These are phyloP conservation scores for Lepeophtheirus salmonis DNA, from an alignment of 1,140 invertebrate species.

Conservation along the genomic window DNA sequence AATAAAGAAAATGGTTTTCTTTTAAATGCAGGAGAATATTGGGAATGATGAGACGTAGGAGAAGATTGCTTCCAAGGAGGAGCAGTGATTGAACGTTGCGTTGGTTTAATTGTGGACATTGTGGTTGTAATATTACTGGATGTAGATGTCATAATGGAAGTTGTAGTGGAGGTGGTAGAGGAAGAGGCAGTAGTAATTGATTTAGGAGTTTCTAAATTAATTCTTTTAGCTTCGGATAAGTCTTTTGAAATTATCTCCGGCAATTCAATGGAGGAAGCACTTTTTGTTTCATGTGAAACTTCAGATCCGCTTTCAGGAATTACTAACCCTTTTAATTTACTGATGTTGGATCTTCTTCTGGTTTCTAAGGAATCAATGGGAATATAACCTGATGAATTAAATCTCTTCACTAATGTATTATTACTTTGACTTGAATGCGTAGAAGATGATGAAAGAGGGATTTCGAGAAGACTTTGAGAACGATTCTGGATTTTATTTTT, in stretches of 20 bases:
- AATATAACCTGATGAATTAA: conserved; percentile 10
- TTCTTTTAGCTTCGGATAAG: conserved; percentile 6
- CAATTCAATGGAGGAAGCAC: no score
- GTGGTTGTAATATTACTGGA: conserved; percentile 13
- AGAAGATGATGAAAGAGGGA: no score
- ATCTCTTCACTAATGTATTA: conserved; percentile 19
- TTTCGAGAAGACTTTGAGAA: conserved; percentile 5
- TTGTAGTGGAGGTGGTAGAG: conserved; percentile 12
- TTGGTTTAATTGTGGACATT: no score
- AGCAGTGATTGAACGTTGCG: no score
- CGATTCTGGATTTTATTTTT: background rate
- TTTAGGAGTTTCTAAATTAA: background rate
- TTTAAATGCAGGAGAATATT: conserved; percentile 65
- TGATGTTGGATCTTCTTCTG: conserved; percentile 16
- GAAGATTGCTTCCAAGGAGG: no score
- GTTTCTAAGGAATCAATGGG: conserved; percentile 7
- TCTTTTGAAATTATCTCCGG: no score
- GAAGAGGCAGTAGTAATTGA: background rate
- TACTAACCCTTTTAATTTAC: background rate
- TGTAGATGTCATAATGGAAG: conserved; percentile 28
- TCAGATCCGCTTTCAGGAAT: conserved; percentile 3
- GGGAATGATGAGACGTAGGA: conserved; percentile 41
- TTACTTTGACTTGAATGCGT: no score
- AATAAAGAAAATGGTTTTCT: conserved; percentile 48
- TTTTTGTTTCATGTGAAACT: no score